Base-by-base conservation (phyloP, 37 sponge, comb jelly and placozoan genomes). In the Tethya wilhelma region DNA sequence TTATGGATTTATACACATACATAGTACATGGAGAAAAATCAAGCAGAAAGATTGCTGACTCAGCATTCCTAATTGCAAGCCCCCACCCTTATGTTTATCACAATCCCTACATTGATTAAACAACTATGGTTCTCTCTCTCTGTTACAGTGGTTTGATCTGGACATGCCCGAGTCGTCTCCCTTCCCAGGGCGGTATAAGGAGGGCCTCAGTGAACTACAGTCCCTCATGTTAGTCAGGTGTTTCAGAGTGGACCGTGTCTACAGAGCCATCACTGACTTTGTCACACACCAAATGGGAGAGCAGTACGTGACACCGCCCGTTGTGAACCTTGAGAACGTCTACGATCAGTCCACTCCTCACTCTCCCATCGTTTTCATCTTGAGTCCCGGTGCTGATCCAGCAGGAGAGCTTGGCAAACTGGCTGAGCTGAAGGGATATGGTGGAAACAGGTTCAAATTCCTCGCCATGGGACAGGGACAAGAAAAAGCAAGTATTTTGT, bases 401-500 rank as follows among this genome's bases (percentile, higher is more conserved):
- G 99, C 99, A 40, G 93, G 93, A 34, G 99, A 98, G 79, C 90
- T 98, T 49, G 78, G 88, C 39, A 98, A 98, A 58, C 77, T 98
- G 75, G 99, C 99, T 14, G 95, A 94, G 14, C 73, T 75, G 30
- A 86, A 90, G 38, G 99, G 99, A 6, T 99, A 86, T 67, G 99
- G 99, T 39, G 99, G 99, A 64, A 99, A 96, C 88, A 60, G 95
- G 33, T 87, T 99, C 59, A 99, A 99, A 77, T 97, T 99, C 69
- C 91, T 99, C 8, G 97, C 99, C 69, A 99, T 99, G 99, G 99
- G 99, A 69, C 99, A 99, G 76, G 99, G 99, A 23, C 99, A 99
- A 42, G 97, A 99, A 75, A 98, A 95, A 78, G 94, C 90, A 60
- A 22, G 78, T 63, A 8, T 30, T 30, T 34, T 42, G 9, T 78